These are phyloP conservation scores for Scaeva pyrastri DNA, from an alignment of 2,888 invertebrate genomes.

Conservation along the genomic window DNA sequence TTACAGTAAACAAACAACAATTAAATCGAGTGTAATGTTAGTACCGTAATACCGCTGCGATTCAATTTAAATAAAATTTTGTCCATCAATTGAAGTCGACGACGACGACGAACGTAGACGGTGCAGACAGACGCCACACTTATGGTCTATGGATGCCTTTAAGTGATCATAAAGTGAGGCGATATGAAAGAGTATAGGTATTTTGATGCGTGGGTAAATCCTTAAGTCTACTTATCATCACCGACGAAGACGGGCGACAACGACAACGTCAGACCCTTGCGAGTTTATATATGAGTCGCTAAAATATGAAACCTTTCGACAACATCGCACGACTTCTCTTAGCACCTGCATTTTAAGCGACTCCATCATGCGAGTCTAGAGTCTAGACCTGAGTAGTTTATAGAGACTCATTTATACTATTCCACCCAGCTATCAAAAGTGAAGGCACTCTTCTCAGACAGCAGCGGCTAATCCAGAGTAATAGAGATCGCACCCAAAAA, in stretches of 20 bases:
- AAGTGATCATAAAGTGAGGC: slow-evolving; percentile 57
- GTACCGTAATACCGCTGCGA: slow-evolving; percentile 7
- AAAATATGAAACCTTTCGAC: slow-evolving; percentile 52
- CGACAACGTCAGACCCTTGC: slow-evolving; percentile 24
- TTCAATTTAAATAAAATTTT: slow-evolving; percentile 63
- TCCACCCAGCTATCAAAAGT: background rate
- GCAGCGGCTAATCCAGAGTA: slow-evolving; percentile 65
- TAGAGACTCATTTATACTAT: background rate
- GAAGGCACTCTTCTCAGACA: background rate
- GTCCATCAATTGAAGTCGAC: slow-evolving; percentile 61
- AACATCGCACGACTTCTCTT: slow-evolving; percentile 22
- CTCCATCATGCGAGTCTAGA: background rate
- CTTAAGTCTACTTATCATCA: slow-evolving; percentile 60
- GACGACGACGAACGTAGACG: too few relatives aligned
- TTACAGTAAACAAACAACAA: slow-evolving; percentile 71
- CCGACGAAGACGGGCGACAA: slow-evolving; percentile 20
- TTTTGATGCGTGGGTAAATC: slow-evolving; percentile 44
- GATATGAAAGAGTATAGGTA: slow-evolving; percentile 11
- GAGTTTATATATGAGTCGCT: slow-evolving; percentile 66
- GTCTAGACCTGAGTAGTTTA: slow-evolving; percentile 1
- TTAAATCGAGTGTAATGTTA: slow-evolving; percentile 68
- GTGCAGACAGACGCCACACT: slow-evolving; percentile 66
- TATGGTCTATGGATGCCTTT: slow-evolving; percentile 11
- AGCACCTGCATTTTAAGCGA: slow-evolving; percentile 60
- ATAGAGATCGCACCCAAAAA: slow-evolving; percentile 74